Evolutionary conservation across 2,113 vertebrate species (phyloP), one percentile per base, ranked within the genome.

Genomic region (Zosterops japonicus): DNA sequence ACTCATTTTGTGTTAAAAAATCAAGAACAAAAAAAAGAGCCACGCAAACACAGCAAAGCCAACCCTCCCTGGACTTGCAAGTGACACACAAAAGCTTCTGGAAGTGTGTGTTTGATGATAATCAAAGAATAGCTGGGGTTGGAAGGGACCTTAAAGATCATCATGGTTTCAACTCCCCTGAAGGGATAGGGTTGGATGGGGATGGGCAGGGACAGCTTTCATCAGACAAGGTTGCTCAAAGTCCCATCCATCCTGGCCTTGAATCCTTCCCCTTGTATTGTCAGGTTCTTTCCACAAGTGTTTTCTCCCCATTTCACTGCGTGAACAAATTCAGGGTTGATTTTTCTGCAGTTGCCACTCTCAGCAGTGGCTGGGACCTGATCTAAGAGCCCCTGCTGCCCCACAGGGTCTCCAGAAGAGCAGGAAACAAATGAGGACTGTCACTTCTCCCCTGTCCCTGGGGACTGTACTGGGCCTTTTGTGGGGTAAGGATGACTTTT

Each of bases 381-480:
- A 23, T 23, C 29, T 27, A 44, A 53, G 15, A 60, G 33, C 36
- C 20, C 36, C 17, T 2, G 2, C 21, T 25, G 22, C 41, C 18
- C 28, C 6, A 12, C 2, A 8, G 31, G 28, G 25, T 20, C 33
- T 24, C 29, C 16, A 33, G 59, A 53, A 82, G 52, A 67, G 68
- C 36, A 75, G 64, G 27, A 15, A 70, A 57, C 23, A 63, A 24
- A 27, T 15, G 16, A 29, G 59, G 49, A 29, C 41, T 70, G 22
- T 27, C 68, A 28, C 12, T 47, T 23, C 0, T 42, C 15, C 6
- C 0, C 3, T 46, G 29, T 28, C 22, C 47, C 24, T 60, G 27
- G 22, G 65, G n/a, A 4, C 50, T 63, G n/a, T 33, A 2, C 12
- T 44, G 56, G 55, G 44, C 35, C 52, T 42, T 68, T 13, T 31